Evolutionary conservation across 2,113 vertebrate genomes (phyloP).

Genomic region (Phrynosoma blainvillii): DNA sequence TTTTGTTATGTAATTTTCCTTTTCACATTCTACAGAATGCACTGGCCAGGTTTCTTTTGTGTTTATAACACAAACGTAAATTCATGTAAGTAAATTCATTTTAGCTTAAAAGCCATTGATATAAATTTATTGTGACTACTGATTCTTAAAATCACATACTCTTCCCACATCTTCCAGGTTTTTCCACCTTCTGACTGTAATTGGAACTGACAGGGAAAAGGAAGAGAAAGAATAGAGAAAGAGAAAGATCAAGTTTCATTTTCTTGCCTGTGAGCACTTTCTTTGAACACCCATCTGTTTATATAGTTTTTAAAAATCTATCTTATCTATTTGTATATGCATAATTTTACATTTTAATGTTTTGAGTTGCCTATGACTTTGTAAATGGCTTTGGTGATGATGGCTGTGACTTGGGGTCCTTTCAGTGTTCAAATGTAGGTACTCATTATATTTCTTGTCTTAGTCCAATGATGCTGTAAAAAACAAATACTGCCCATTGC

Average conservation of each 20-base stretch:
- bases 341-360: neutral
- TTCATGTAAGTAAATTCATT: slow-evolving; percentile 6
- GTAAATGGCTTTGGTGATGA: slow-evolving; percentile 10
- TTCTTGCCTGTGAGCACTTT: slow-evolving; percentile 23
- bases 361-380: slow-evolving; percentile 2
- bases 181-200: slow-evolving; percentile 25
- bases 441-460: neutral
- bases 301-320: neutral
- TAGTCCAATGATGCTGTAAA: neutral
- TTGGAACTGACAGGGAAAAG: slow-evolving; percentile 20
- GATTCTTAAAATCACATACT: slow-evolving; percentile 13
- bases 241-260: slow-evolving; percentile 20
- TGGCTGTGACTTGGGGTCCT: neutral
- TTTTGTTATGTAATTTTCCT: too few species aligned
- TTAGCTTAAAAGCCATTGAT: slow-evolving; percentile 1
- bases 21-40: neutral
- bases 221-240: slow-evolving; percentile 1
- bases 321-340: neutral
- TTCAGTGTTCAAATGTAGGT: neutral
- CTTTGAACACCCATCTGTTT: neutral
- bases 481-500: neutral
- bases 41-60: neutral
- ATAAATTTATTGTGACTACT: slow-evolving; percentile 26
- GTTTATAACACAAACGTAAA: neutral
- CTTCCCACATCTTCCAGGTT: slow-evolving; percentile 21